A percentile compares a stretch with the other conserved stretches of the same genome.
Evolutionary conservation across 2,113 vertebrate species (phyloP).

Genomic region (Sphaerodactylus townsendi): DNA sequence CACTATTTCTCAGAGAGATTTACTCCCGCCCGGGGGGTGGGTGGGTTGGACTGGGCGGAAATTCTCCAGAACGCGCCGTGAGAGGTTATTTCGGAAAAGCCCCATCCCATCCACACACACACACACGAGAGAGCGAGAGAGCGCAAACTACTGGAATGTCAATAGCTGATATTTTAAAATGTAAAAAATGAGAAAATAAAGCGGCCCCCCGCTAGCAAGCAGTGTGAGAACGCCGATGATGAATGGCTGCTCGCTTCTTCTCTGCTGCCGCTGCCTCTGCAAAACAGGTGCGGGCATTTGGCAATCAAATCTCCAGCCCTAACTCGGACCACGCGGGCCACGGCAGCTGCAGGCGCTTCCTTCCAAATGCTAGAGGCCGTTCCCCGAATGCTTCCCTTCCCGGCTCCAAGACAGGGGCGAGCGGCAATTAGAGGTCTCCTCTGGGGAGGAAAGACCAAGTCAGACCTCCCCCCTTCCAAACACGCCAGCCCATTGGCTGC

Average conservation of each 20-base stretch:
- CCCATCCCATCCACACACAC: not conserved
- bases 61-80: not conserved
- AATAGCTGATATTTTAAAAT: not conserved
- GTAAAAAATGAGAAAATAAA: not conserved
- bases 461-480: not conserved
- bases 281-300: constrained; percentile 72
- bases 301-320: constrained; percentile 67
- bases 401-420: constrained; percentile 34
- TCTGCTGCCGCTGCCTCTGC: not conserved
- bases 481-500: not conserved
- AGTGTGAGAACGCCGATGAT: constrained; percentile 66
- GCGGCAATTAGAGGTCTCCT: not conserved
- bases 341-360: constrained; percentile 63
- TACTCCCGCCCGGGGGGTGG: too few species aligned
- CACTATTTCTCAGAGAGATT: too few species aligned
- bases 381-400: constrained; percentile 55
- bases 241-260: constrained; percentile 51
- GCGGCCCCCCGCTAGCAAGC: not conserved
- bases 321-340: constrained; percentile 60
- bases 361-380: constrained; percentile 60
- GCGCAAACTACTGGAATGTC: not conserved
- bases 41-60: too few species aligned
- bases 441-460: not conserved
- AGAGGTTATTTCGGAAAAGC: too few species aligned
- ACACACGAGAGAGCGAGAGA: not conserved